Percentiles rank a stretch among this genome's conserved stretches.
These are phyloP conservation scores for Sterrhoptilus dennistouni DNA, from an alignment of 2,113 vertebrate genomes.

Conservation along the genomic window DNA sequence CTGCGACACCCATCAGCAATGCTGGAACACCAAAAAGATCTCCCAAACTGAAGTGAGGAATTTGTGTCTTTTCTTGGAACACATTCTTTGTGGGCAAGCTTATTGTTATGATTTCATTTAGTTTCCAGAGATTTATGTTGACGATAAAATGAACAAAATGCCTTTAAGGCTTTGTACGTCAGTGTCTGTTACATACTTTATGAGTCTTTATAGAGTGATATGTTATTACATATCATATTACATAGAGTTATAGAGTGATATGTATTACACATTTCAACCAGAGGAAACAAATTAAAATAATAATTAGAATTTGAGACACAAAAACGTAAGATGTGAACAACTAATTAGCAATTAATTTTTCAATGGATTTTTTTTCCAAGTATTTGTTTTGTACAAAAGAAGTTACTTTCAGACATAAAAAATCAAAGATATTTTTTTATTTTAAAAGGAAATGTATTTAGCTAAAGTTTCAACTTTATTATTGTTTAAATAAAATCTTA, in stretches of 20 bases:
- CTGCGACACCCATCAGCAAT: background rate
- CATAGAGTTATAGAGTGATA: background rate
- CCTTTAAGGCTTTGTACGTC: background rate
- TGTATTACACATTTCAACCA: background rate
- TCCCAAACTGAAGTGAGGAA: background rate
- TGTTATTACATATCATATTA: too few relatives aligned
- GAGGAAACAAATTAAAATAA: background rate
- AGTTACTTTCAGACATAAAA: background rate
- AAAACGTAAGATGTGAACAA: background rate
- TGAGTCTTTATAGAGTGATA: background rate
- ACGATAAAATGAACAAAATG: background rate
- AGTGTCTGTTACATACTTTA: background rate
- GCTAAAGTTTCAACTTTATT: background rate
- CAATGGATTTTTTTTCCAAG: background rate
- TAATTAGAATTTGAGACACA: background rate
- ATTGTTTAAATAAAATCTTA: background rate
- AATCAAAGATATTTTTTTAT: background rate
- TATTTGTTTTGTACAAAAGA: background rate
- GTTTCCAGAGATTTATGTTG: background rate
- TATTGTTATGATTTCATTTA: background rate
- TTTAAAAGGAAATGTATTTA: background rate
- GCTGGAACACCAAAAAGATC: background rate
- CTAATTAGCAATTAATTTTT: background rate
- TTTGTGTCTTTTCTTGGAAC: background rate
- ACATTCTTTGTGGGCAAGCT: background rate